A percentile compares a stretch with the other conserved stretches of the same genome.
These are phyloP conservation scores for Tortricodes alternella DNA, from an alignment of 2,888 invertebrate species.

Conservation along the genomic window DNA sequence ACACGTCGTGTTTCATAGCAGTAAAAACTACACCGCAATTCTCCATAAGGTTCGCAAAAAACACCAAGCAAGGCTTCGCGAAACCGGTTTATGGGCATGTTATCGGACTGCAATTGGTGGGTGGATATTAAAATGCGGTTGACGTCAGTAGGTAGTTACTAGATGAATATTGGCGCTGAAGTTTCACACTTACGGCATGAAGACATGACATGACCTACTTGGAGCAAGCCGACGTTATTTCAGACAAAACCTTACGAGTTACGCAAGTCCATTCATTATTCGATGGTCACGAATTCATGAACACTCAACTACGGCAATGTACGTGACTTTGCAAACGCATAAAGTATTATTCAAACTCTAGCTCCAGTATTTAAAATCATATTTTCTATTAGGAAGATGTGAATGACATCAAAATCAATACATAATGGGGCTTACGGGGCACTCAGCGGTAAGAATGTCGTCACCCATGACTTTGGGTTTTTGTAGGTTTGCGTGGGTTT, in stretches of 20 bases:
- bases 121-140: conserved; percentile 37
- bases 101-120: conserved; percentile 33
- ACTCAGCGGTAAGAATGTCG: conserved; percentile 47
- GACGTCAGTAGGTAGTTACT: conserved; percentile 22
- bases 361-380: background rate
- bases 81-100: conserved; percentile 62
- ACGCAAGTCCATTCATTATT: conserved; percentile 60
- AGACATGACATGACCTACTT: conserved; percentile 75
- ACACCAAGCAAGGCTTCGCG: conserved; percentile 36
- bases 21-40: conserved; percentile 30
- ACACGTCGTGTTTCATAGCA: conserved; percentile 15
- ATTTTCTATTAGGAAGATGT: conserved; percentile 30
- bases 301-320: background rate
- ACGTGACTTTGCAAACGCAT: background rate
- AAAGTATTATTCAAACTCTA: background rate
- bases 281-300: conserved; percentile 35
- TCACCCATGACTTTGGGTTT: conserved; percentile 60
- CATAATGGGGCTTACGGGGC: conserved; percentile 2
- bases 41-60: conserved; percentile 36
- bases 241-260: conserved; percentile 49
- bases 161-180: conserved; percentile 44
- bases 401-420: conserved; percentile 21
- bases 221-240: conserved; percentile 61
- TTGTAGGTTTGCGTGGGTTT: conserved; percentile 64
- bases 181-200: conserved; percentile 60